Conservation (phyloP, 2,888 invertebrate genomes). For the Tiphia femorata region DNA sequence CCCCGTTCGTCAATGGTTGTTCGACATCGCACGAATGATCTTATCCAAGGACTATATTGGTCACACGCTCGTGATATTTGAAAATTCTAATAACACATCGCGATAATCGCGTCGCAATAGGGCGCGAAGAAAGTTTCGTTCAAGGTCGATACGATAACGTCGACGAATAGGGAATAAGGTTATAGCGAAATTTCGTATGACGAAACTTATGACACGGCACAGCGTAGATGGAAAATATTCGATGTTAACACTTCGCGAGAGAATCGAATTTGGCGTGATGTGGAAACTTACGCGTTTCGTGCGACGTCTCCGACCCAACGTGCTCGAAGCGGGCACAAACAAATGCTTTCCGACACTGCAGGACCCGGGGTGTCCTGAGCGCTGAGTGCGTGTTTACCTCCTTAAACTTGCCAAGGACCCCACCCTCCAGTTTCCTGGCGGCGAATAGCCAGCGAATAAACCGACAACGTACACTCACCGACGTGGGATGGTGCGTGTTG, state of each 20-base stretch:
- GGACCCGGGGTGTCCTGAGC: conserved; percentile 15
- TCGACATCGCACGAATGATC: no score
- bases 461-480: conserved; percentile 27
- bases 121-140: conserved; percentile 53
- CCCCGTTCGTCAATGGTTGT: no score
- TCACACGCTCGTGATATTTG: background rate
- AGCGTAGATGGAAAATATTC: no score
- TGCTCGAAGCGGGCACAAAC: conserved; percentile 26
- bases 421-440: conserved; percentile 21
- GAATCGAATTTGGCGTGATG: no score
- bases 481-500: background rate
- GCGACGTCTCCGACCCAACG: conserved; percentile 16
- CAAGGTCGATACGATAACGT: conserved; percentile 46
- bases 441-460: conserved; percentile 4
- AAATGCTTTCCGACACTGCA: conserved; percentile 21
- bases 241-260: no score
- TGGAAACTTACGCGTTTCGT: background rate
- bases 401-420: conserved; percentile 26
- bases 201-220: no score
- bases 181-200: no score
- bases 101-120: conserved; percentile 33
- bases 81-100: background rate
- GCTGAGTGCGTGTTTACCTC: conserved; percentile 35
- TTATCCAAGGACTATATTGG: no score
- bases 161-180: no score